Evolutionary conservation across 2,113 vertebrate species (phyloP).

Genomic region (Cyphomyrus plagiostoma): DNA sequence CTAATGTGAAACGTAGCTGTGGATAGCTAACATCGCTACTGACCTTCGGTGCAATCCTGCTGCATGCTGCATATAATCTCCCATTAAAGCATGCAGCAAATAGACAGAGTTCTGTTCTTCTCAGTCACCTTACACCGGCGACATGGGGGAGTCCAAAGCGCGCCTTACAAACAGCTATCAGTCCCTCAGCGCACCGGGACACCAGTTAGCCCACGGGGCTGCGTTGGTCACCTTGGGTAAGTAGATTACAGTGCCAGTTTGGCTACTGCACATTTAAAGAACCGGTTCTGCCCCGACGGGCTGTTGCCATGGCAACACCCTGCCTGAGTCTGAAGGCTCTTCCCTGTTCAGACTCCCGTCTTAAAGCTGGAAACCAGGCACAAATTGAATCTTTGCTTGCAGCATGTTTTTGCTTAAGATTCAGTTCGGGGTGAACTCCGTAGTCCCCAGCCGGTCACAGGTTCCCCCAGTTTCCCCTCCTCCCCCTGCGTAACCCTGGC

Average conservation of each 20-base stretch:
- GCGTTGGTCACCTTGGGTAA: conserved; percentile 59
- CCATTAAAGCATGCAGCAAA: neutral
- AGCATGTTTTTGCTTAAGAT: neutral
- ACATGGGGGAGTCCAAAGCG: neutral
- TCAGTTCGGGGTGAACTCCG: neutral
- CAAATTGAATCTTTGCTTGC: conserved; percentile 13
- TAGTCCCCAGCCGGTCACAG: neutral
- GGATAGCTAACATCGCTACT: neutral
- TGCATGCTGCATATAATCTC: neutral
- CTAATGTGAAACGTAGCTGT: neutral
- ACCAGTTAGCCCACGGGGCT: conserved; percentile 36
- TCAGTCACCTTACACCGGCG: neutral
- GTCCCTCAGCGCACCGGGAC: neutral
- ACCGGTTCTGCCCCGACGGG: conserved; percentile 35
- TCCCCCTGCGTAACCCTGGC: neutral
- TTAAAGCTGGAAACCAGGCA: conserved; percentile 10
- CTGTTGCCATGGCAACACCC: conserved; percentile 25
- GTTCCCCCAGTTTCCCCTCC: neutral
- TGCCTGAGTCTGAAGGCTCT: conserved; percentile 7
- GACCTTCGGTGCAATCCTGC: neutral
- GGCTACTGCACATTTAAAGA: conserved; percentile 50
- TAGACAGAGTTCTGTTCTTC: neutral
- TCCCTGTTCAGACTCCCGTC: neutral
- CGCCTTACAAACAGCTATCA: neutral
- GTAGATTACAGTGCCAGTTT: conserved; percentile 61